Conservation (phyloP, 2,888 invertebrate genomes). For the Homarus gammarus region DNA sequence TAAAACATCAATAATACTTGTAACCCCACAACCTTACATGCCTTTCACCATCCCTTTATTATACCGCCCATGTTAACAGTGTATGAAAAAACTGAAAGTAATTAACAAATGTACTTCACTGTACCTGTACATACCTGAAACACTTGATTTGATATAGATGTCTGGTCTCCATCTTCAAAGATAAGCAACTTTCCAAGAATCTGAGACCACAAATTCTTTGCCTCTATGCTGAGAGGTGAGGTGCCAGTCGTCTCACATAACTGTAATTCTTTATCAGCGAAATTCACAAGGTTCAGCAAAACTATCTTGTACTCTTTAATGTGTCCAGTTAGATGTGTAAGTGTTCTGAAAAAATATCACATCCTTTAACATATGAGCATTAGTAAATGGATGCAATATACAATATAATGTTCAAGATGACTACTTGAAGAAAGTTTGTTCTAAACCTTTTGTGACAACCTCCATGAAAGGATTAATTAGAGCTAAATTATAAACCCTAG, state of each 20-base stretch:
- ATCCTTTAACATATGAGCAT: no score
- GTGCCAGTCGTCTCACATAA: not conserved
- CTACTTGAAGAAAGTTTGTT: no score
- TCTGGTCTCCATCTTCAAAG: not conserved
- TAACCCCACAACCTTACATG: no score
- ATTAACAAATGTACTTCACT: no score
- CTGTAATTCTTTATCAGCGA: conserved; percentile 19
- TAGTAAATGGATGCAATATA: no score
- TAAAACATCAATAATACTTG: no score
- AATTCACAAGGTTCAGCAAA: conserved; percentile 17
- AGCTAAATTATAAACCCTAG: no score
- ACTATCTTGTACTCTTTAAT: conserved; percentile 34
- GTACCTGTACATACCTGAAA: conserved; percentile 40
- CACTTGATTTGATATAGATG: conserved; percentile 7
- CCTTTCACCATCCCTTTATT: no score
- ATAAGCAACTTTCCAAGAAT: not conserved
- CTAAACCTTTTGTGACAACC: no score
- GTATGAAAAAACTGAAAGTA: not conserved
- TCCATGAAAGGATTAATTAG: no score
- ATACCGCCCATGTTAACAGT: no score
- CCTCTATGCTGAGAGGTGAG: not conserved
- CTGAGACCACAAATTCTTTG: not conserved
- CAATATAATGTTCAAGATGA: no score
- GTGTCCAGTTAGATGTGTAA: not conserved
- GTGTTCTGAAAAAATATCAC: not conserved